Conservation (phyloP, 2,888 invertebrate species). For the Acanthoscelides obtectus region DNA sequence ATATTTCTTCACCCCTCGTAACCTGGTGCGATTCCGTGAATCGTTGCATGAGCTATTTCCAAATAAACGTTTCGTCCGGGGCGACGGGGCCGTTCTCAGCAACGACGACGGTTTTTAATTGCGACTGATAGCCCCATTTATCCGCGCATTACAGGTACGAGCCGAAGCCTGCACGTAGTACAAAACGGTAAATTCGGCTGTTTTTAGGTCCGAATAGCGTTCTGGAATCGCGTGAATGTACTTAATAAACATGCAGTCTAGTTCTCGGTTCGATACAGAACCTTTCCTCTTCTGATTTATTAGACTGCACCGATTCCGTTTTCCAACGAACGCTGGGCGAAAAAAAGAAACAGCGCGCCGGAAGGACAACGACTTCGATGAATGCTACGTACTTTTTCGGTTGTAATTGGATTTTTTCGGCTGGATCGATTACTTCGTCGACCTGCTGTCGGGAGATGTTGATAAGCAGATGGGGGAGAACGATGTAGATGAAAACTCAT, state of each 20-base stretch:
- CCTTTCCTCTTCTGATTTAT: constrained; percentile 39
- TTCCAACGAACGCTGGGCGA: constrained; percentile 26
- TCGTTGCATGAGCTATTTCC: background rate
- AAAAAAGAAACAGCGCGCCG: constrained; percentile 23
- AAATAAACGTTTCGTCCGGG: background rate
- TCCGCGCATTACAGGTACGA: background rate
- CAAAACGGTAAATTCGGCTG: constrained; percentile 20
- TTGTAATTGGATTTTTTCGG: background rate
- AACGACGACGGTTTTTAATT: background rate
- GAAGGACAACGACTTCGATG: constrained; percentile 11
- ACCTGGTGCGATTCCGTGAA: background rate
- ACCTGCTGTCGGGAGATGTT: background rate
- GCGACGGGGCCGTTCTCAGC: background rate
- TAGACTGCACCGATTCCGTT: constrained; percentile 41
- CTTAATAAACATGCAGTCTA: constrained; percentile 42
- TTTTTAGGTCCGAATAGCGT: constrained; percentile 10
- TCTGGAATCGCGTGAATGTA: constrained; percentile 38
- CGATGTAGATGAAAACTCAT: background rate
- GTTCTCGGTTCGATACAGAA: constrained; percentile 37
- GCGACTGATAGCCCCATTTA: background rate
- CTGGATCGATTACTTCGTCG: background rate
- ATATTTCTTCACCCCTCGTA: background rate
- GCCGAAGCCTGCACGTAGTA: constrained; percentile 25
- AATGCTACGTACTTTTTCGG: constrained; percentile 1
- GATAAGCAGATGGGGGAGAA: background rate